These are phyloP conservation scores for Coranthus polyacanthus DNA, from an alignment of 2,797 vertebrate genomes.

Conservation along the genomic window DNA sequence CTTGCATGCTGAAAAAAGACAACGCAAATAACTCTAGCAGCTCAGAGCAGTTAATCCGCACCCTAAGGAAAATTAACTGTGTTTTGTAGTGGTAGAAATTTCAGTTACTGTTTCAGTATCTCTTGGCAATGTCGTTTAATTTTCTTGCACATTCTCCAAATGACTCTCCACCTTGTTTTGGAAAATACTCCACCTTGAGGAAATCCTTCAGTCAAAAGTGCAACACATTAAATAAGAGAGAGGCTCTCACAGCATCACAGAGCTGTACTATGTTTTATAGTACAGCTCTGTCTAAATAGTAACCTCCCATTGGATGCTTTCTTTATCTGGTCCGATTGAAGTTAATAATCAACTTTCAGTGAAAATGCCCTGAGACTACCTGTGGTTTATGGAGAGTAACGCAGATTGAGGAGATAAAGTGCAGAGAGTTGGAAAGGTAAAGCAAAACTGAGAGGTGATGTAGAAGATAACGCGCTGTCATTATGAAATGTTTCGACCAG, in stretches of 20 bases:
- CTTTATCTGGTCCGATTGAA: constrained; percentile 13
- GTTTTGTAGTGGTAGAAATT: no score
- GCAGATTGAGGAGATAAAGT: constrained; percentile 36
- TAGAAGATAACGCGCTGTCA: background rate
- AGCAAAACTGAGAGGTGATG: constrained; percentile 16
- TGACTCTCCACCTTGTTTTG: constrained; percentile 19
- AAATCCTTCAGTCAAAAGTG: constrained; percentile 28
- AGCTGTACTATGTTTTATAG: constrained; percentile 33
- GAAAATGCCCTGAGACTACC: constrained; percentile 31
- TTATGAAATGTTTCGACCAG: no score
- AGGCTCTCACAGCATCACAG: no score
- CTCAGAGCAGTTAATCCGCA: background rate
- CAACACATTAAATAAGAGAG: background rate
- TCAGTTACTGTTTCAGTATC: constrained; percentile 28
- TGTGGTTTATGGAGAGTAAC: constrained; percentile 18
- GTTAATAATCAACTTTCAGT: constrained; percentile 54
- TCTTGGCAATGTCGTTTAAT: background rate
- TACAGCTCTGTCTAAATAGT: constrained; percentile 13
- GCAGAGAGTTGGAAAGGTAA: constrained; percentile 4
- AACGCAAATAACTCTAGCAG: background rate
- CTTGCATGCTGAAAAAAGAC: background rate
- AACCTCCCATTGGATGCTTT: constrained; percentile 23
- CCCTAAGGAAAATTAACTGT: background rate
- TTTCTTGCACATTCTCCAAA: constrained; percentile 49
- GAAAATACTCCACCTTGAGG: constrained; percentile 1